These are phyloP conservation scores for Trichogramma dendrolimi DNA, from an alignment of 2,888 invertebrate genomes.

Conservation along the genomic window DNA sequence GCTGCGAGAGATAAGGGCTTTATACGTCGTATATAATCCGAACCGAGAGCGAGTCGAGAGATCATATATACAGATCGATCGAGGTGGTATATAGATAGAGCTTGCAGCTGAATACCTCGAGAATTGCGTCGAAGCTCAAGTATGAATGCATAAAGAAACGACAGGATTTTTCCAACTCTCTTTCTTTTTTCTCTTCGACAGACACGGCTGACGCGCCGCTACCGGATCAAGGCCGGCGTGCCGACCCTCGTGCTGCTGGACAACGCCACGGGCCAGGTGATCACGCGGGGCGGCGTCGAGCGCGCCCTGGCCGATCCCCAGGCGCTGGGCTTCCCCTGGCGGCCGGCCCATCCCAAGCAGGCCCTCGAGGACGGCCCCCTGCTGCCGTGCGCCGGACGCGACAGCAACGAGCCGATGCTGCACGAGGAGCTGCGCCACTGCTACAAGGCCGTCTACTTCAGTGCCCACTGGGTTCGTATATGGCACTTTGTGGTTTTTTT, in stretches of 20 bases:
- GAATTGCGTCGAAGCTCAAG: background rate
- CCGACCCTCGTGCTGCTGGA: conserved; percentile 72
- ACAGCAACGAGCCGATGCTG: conserved; percentile 51
- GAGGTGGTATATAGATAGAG: no score
- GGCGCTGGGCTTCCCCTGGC: conserved; percentile 72
- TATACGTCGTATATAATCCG: no score
- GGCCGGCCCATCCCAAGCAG: conserved; percentile 58
- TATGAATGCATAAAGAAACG: background rate
- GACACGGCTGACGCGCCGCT: conserved; percentile 72
- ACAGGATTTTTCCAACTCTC: conserved; percentile 11
- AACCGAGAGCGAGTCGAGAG: no score
- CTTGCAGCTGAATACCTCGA: no score
- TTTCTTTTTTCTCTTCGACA: conserved; percentile 49
- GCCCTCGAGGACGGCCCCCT: conserved; percentile 49
- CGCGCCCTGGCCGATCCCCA: conserved; percentile 67
- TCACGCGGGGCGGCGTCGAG: conserved; percentile 62
- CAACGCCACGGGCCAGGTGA: conserved; percentile 62
- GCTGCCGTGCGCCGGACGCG: conserved; percentile 45
- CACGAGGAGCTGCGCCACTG: conserved; percentile 62
- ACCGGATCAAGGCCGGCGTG: conserved; percentile 71
- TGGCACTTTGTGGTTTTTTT: background rate
- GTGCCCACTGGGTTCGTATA: conserved; percentile 80
- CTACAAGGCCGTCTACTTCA: conserved; percentile 78
- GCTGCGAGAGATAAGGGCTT: no score
- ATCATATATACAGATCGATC: no score